These are phyloP conservation scores for Anticlea derivata DNA, from an alignment of 2,888 invertebrate species.

Conservation along the genomic window DNA sequence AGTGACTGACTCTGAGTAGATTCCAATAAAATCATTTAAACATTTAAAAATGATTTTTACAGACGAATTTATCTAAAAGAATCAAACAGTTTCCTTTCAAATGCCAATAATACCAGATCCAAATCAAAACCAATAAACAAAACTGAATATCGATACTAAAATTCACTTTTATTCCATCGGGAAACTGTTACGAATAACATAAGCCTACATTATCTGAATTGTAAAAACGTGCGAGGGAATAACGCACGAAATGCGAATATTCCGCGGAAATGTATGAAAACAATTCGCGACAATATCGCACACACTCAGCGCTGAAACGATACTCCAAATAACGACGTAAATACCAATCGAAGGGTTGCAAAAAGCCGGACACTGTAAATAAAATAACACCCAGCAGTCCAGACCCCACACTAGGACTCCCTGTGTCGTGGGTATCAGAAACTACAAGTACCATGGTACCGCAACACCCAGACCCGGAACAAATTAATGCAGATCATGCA, in stretches of 20 bases:
- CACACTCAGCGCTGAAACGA: conserved; percentile 8
- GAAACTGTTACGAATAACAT: conserved; percentile 12
- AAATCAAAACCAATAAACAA: conserved; percentile 9
- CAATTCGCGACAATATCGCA: conserved; percentile 17
- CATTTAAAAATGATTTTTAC: no score
- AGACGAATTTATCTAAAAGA: no score
- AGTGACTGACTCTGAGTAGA: no score
- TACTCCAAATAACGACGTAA: neutral
- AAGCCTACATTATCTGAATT: conserved; percentile 20
- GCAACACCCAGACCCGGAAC: no score
- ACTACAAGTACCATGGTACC: no score
- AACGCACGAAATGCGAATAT: conserved; percentile 2
- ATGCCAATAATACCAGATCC: neutral
- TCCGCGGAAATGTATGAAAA: conserved; percentile 7
- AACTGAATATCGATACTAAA: conserved; percentile 11
- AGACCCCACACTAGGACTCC: no score
- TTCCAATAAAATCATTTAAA: no score
- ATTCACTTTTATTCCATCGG: conserved; percentile 14
- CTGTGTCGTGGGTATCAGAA: no score
- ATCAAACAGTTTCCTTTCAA: neutral
- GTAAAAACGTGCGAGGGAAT: conserved; percentile 22
- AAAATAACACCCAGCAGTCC: no score
- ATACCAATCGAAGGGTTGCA: neutral
- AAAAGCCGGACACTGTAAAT: neutral
- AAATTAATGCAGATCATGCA: no score